Conservation (phyloP, 2,113 vertebrate genomes). For the Sardina pilchardus region DNA sequence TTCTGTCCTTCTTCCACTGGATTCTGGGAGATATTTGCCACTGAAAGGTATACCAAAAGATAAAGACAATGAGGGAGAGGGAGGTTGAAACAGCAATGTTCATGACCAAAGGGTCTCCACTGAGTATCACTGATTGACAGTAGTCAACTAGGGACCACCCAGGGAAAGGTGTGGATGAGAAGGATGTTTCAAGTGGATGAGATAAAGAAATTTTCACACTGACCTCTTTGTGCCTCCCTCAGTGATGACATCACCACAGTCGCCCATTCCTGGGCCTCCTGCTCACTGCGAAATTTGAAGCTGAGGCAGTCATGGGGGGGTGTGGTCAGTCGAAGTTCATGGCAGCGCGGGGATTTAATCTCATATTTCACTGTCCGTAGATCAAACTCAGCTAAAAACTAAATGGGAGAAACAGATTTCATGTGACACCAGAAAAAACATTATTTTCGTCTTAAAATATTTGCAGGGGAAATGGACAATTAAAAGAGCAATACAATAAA, state of each 20-base stretch:
- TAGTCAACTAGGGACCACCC: not conserved
- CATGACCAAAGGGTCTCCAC: not conserved
- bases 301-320: conserved; percentile 68
- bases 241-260: conserved; percentile 81
- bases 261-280: conserved; percentile 83
- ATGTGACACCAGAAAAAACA: not conserved
- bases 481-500: not conserved
- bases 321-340: conserved; percentile 70
- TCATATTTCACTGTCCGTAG: conserved; percentile 75
- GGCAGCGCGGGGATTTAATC: conserved; percentile 70
- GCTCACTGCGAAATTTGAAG: conserved; percentile 79
- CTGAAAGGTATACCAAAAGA: not conserved
- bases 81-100: not conserved
- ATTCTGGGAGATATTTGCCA: conserved; percentile 8
- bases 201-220: not conserved
- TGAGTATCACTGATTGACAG: not conserved
- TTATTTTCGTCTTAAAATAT: too few species aligned
- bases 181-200: not conserved
- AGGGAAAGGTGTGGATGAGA: not conserved
- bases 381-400: conserved; percentile 79
- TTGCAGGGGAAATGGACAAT: too few species aligned
- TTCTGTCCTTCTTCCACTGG: not conserved
- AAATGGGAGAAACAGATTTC: conserved; percentile 11
- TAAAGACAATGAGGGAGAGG: not conserved
- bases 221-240: conserved; percentile 79